These are phyloP conservation scores for Poeciliopsis turneri DNA, from an alignment of 2,797 vertebrate genomes.

Conservation along the genomic window DNA sequence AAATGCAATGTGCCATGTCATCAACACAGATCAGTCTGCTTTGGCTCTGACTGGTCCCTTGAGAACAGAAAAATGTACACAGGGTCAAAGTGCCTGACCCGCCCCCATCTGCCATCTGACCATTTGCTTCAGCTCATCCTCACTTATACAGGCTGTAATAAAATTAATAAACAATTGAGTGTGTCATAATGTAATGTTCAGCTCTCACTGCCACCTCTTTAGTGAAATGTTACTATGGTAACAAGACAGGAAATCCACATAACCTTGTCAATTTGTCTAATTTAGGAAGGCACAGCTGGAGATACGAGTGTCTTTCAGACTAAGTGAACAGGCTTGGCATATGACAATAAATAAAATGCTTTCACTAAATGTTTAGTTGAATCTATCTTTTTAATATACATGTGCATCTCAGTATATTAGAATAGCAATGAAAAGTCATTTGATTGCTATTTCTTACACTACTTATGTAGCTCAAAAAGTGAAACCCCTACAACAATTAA, in stretches of 20 bases:
- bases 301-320: slow-evolving; percentile 2
- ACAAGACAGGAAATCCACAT: slow-evolving; percentile 55
- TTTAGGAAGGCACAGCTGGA: slow-evolving; percentile 39
- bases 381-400: neutral
- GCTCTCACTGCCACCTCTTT: slow-evolving; percentile 43
- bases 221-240: slow-evolving; percentile 59
- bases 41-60: slow-evolving; percentile 2
- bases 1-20: slow-evolving; percentile 8
- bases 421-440: neutral
- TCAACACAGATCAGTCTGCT: neutral
- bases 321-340: neutral
- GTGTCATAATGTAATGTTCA: slow-evolving; percentile 57
- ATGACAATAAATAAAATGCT: neutral
- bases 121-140: slow-evolving; percentile 23
- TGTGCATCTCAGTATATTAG: neutral
- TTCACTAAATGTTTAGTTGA: neutral
- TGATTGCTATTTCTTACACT: neutral
- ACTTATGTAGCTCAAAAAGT: neutral
- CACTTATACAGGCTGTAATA: slow-evolving; percentile 41
- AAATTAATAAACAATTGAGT: slow-evolving; percentile 53
- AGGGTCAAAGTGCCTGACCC: slow-evolving; percentile 34
- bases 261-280: slow-evolving; percentile 53
- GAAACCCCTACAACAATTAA: neutral
- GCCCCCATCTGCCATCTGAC: slow-evolving; percentile 36
- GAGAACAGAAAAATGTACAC: slow-evolving; percentile 13